Evolutionary conservation across 2,797 vertebrate genomes (phyloP).

Genomic region (Rhyacichthys aspro): DNA sequence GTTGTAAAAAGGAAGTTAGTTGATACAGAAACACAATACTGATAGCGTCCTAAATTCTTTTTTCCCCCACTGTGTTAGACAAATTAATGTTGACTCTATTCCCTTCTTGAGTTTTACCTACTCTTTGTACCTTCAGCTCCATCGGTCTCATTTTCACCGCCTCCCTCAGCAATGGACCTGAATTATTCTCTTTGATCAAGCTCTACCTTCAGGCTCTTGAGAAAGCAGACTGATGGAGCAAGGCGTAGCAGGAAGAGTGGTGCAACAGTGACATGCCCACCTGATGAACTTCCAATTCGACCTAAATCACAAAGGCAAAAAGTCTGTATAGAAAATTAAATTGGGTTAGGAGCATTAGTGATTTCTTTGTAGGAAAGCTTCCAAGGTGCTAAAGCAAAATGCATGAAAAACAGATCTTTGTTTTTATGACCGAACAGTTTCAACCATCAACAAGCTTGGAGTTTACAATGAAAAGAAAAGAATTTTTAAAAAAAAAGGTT

Average conservation of each 20-base stretch:
- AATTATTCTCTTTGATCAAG: constrained; percentile 82
- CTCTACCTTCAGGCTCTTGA: constrained; percentile 49
- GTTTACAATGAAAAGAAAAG: too few relatives aligned
- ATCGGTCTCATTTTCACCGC: constrained; percentile 26
- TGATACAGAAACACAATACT: constrained; percentile 10
- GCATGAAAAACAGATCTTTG: too few relatives aligned
- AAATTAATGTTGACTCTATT: constrained; percentile 49
- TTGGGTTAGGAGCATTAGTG: too few relatives aligned
- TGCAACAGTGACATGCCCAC: constrained; percentile 36
- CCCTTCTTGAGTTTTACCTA: constrained; percentile 56
- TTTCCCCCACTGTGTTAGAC: constrained; percentile 19
- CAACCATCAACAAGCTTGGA: too few relatives aligned
- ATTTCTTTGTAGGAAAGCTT: too few relatives aligned
- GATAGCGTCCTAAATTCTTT: constrained; percentile 5
- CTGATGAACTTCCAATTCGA: constrained; percentile 40
- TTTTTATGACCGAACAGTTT: too few relatives aligned
- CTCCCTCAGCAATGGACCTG: constrained; percentile 55
- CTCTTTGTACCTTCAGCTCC: constrained; percentile 63
- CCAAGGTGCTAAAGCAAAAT: too few relatives aligned
- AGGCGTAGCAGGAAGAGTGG: constrained; percentile 26
- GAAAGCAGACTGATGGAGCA: constrained; percentile 28
- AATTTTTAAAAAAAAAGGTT: not conserved
- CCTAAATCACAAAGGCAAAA: not conserved
- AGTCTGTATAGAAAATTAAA: not conserved
- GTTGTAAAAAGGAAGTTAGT: constrained; percentile 20